These are phyloP conservation scores for Megamerina dolium DNA, from an alignment of 2,888 invertebrate genomes.

Conservation along the genomic window DNA sequence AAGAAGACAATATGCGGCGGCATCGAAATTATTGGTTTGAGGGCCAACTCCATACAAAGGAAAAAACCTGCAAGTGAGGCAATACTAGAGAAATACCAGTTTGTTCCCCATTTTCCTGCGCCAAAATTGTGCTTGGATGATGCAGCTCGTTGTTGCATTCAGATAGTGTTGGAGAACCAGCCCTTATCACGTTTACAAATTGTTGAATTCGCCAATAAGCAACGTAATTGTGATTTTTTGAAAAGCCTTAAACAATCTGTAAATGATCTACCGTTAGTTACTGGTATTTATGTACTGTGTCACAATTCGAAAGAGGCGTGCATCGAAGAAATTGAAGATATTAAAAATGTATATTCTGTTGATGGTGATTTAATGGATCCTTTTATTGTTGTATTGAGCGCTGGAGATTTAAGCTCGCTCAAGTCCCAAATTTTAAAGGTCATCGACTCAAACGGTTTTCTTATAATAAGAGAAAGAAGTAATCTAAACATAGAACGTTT, in stretches of 20 bases:
- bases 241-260: slow-evolving; percentile 56
- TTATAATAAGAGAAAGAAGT: slow-evolving; percentile 56
- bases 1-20: slow-evolving; percentile 59
- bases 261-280: slow-evolving; percentile 63
- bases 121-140: slow-evolving; percentile 42
- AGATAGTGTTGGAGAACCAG: slow-evolving; percentile 68
- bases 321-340: slow-evolving; percentile 32
- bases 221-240: slow-evolving; percentile 52
- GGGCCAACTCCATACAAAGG: slow-evolving; percentile 68
- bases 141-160: slow-evolving; percentile 58
- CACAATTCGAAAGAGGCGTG: no score
- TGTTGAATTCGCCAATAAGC: slow-evolving; percentile 55
- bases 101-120: slow-evolving; percentile 57
- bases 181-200: slow-evolving; percentile 58
- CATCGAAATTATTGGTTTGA: slow-evolving; percentile 69
- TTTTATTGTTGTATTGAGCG: slow-evolving; percentile 25
- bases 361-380: slow-evolving; percentile 54
- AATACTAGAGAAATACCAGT: slow-evolving; percentile 68
- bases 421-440: no score
- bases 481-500: slow-evolving; percentile 46
- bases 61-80: slow-evolving; percentile 65
- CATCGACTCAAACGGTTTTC: slow-evolving; percentile 56
- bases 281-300: slow-evolving; percentile 59
- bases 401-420: slow-evolving; percentile 48
- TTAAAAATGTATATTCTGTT: slow-evolving; percentile 55